A percentile compares a stretch with the other conserved stretches of the same genome.
Evolutionary conservation across 2,113 vertebrate genomes (phyloP).

Genomic region (Phainopepla nitens): DNA sequence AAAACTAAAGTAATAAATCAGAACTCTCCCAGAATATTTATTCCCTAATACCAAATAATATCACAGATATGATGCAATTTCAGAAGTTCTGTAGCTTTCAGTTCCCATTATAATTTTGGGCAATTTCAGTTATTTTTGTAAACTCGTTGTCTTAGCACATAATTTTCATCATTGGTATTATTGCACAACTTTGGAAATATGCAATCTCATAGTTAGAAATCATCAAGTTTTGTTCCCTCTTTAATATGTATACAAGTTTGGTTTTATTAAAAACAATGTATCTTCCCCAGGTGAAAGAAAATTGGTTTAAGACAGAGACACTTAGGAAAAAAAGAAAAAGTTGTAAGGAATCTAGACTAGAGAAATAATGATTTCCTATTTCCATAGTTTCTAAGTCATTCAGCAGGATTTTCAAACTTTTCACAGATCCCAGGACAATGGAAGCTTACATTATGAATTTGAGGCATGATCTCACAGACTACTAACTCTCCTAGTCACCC

Average conservation of each 20-base stretch:
- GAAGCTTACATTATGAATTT: neutral
- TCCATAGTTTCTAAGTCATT: neutral
- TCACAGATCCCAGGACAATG: neutral
- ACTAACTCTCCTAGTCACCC: neutral
- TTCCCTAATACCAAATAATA: neutral
- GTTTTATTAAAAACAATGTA: neutral
- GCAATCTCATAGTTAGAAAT: neutral
- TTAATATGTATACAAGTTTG: neutral
- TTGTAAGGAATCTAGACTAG: neutral
- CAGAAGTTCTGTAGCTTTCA: neutral
- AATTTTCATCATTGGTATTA: neutral
- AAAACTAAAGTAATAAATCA: neutral
- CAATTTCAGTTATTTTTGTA: neutral
- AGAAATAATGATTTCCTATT: neutral
- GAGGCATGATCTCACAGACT: neutral
- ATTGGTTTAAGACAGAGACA: neutral
- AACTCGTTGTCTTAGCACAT: neutral
- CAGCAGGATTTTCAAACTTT: neutral
- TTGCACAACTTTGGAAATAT: neutral
- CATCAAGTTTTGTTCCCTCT: neutral
- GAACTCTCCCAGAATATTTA: neutral
- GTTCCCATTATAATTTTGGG: neutral
- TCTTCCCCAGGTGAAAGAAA: neutral
- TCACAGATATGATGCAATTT: neutral
- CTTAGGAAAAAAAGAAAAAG: neutral